phyloP scores from a whole-genome alignment of 2,888 invertebrate genomes.

The Melanophora roralis region DNA sequence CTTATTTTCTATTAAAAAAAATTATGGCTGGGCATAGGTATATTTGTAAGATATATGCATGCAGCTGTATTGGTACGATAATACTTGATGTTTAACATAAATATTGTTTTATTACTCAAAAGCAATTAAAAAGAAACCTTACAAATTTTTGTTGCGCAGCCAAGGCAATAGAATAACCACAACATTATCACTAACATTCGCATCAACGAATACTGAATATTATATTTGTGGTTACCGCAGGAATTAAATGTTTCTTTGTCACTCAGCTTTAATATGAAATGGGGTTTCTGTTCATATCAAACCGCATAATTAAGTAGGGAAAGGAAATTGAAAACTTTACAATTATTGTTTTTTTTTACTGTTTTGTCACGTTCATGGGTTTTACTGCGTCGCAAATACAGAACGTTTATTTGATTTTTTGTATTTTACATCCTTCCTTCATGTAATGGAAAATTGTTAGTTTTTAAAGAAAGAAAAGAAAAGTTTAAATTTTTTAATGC shows the following conservation, averaged over 20 bases:
- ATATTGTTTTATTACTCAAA: background rate
- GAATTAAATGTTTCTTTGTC: background rate
- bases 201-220: background rate
- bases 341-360: constrained; percentile 3
- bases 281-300: background rate
- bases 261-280: background rate
- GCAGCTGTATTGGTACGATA: background rate
- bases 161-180: background rate
- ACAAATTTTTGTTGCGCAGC: background rate
- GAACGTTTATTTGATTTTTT: background rate
- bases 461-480: too few relatives aligned
- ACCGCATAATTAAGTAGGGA: constrained; percentile 39
- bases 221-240: background rate
- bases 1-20: too few relatives aligned
- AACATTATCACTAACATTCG: background rate
- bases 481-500: too few relatives aligned
- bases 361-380: background rate
- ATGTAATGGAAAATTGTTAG: background rate
- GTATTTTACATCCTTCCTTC: background rate
- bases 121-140: background rate
- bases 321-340: constrained; percentile 48
- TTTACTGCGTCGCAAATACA: background rate
- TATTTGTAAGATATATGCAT: background rate
- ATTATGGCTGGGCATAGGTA: too few relatives aligned
- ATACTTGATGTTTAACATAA: background rate